phyloP scores from a whole-genome alignment of 2,888 invertebrate genomes.

The Polydrusus pterygomalis region DNA sequence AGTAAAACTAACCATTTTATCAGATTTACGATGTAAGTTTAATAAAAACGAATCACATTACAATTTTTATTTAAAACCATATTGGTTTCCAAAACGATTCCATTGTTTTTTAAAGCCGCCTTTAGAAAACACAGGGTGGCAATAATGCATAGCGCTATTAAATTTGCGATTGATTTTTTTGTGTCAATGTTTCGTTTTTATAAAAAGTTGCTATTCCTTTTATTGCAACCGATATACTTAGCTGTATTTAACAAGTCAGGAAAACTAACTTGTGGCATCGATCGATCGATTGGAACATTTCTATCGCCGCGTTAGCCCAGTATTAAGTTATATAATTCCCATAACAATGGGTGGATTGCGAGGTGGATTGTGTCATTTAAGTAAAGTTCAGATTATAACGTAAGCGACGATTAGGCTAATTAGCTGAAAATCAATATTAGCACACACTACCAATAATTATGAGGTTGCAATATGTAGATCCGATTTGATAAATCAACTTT shows the following conservation, averaged over 20 bases:
- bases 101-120: no score
- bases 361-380: slow-evolving; percentile 10
- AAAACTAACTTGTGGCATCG: background rate
- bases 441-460: background rate
- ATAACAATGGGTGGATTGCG: slow-evolving; percentile 16
- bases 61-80: no score
- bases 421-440: slow-evolving; percentile 5
- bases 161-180: no score
- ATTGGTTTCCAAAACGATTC: no score
- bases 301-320: background rate
- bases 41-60: no score
- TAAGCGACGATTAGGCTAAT: background rate
- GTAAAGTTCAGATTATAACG: slow-evolving; percentile 12
- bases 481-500: no score
- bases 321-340: background rate
- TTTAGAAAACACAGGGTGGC: no score
- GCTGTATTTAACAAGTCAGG: background rate
- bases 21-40: no score
- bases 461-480: background rate
- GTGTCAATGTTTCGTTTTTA: no score
- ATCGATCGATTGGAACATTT: background rate
- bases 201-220: background rate
- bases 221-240: background rate
- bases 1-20: no score
- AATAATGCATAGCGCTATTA: no score